A percentile compares a stretch with the other conserved stretches of the same genome.
Conservation (phyloP, 2,113 vertebrate genomes). For the Ploceus nigricollis region DNA sequence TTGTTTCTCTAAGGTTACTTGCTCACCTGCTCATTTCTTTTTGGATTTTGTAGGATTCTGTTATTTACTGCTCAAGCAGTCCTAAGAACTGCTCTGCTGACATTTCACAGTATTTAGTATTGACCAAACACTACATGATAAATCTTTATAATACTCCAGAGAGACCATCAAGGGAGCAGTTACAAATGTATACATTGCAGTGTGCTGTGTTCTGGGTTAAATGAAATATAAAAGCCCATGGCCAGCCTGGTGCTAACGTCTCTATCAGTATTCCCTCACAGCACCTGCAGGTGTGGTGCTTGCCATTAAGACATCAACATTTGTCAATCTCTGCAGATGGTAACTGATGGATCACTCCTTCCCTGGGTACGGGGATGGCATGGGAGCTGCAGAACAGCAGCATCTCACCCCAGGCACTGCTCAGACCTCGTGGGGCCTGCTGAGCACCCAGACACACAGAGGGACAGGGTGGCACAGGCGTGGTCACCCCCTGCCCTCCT, state of each 20-base stretch:
- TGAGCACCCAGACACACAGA: not conserved
- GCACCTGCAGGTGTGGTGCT: constrained; percentile 8
- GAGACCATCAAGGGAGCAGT: constrained; percentile 58
- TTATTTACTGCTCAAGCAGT: constrained; percentile 63
- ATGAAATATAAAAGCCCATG: constrained; percentile 46
- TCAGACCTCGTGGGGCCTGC: rapidly evolving
- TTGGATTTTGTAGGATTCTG: constrained; percentile 29
- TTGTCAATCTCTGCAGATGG: not conserved
- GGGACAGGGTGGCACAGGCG: not conserved
- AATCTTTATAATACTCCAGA: constrained; percentile 65
- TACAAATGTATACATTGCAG: constrained; percentile 63
- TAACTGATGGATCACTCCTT: not conserved
- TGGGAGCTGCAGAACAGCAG: rapidly evolving
- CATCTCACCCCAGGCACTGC: not conserved
- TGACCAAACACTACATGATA: constrained; percentile 65
- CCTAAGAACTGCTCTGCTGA: constrained; percentile 58
- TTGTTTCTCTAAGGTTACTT: constrained; percentile 19
- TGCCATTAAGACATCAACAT: constrained; percentile 22
- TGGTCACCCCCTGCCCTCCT: rapidly evolving
- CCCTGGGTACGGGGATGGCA: not conserved
- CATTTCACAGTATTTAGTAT: constrained; percentile 68
- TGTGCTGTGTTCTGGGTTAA: constrained; percentile 56
- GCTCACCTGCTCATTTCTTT: constrained; percentile 33
- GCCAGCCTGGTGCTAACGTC: constrained; percentile 32
- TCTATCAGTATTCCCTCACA: constrained; percentile 34